These are phyloP conservation scores for Lepilemur ruficaudatus DNA, from an alignment of 2,797 vertebrate species.

Conservation along the genomic window DNA sequence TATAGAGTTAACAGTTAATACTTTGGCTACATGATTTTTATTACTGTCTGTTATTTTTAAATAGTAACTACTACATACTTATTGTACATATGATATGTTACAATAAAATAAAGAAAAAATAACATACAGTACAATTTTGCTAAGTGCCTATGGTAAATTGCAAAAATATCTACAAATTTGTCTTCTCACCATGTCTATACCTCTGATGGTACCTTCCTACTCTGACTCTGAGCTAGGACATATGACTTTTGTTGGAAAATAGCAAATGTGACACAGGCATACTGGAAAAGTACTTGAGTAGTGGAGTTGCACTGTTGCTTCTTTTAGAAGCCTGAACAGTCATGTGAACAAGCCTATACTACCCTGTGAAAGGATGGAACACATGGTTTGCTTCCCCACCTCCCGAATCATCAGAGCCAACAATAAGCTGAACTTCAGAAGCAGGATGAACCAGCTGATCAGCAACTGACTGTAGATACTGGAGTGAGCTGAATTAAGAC, in stretches of 20 bases:
- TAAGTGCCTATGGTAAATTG: neutral
- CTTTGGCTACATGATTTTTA: neutral
- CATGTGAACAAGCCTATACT: neutral
- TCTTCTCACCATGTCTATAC: neutral
- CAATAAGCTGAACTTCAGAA: neutral
- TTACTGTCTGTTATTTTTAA: constrained; percentile 31
- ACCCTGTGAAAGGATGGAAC: neutral
- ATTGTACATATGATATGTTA: neutral
- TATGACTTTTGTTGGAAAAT: neutral
- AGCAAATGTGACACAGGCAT: neutral
- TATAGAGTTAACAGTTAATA: neutral
- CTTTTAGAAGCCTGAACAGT: neutral
- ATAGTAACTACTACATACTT: neutral
- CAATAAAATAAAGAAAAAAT: constrained; percentile 20
- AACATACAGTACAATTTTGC: neutral
- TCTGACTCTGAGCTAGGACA: neutral
- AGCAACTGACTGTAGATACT: neutral
- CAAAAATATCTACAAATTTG: neutral
- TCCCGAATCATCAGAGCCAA: neutral
- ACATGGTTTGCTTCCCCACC: neutral
- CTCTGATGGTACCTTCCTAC: neutral
- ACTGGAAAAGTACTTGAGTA: neutral
- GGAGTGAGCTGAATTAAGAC: neutral
- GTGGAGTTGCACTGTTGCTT: neutral
- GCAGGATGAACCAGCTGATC: neutral